Base-by-base conservation (phyloP, 2,797 vertebrate genomes). In the Ceyx erithaca region DNA sequence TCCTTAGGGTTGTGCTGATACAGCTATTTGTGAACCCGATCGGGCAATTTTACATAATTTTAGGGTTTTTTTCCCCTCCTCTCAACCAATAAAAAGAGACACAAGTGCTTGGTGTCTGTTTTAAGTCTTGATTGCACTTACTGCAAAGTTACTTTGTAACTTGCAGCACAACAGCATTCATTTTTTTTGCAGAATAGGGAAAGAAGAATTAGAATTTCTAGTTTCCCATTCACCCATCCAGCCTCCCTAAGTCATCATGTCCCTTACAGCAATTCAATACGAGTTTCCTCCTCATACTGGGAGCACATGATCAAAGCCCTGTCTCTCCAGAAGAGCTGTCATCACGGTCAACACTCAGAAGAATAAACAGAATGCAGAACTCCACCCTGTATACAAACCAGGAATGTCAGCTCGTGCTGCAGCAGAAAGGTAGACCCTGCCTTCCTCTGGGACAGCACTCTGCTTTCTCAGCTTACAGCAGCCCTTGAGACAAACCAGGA, bases 371-470 rank as follows among this genome's bases (percentile, higher is more conserved):
- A 82, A 80, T 22, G 80, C 90, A 93, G 58, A 85, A 66, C 95
- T 73, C 94, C 88, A 73, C 95, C 90, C 91, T 92, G 30, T 87
- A 88, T 15, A 89, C 68, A 80, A 66, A 68, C 80, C 57, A 78
- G 88, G 31, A 92, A 41, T 30, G 71, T 85, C 68, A 91, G 71
- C 40, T 80, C 68, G 33, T 71, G 68, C 64, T 90, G 28, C 78
- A 80, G 72, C 80, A 80, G 59, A 83, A 83, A 91, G 64, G 66
- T 69, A 87, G 49, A 89, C 80, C 71, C 31, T 82, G 93, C 75
- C 80, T 93, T 89, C 90, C 64, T 86, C 23, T 84, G 33, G 54
- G 86, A 88, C 69, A 80, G 69, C 31, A 62, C 30, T 30, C 54
- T 0, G 2, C 64, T 68, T 87, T 64, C 79, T 90, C 1, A 5